These are phyloP conservation scores for Chiloscyllium plagiosum DNA, from an alignment of 2,113 vertebrate species.

Conservation along the genomic window DNA sequence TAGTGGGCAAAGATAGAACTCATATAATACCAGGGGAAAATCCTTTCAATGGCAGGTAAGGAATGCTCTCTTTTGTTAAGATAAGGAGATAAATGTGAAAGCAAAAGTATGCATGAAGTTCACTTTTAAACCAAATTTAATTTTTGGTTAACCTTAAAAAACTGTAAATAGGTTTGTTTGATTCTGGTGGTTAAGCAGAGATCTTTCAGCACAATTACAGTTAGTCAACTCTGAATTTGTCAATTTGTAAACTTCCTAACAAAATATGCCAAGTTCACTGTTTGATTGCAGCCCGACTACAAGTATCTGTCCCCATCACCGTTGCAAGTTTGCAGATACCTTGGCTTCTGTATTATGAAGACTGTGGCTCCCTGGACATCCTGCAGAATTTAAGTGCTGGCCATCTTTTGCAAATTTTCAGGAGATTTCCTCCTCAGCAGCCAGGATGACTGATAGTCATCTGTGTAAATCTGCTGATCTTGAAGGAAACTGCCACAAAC, in stretches of 20 bases:
- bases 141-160: background rate
- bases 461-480: background rate
- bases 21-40: slow-evolving; percentile 94
- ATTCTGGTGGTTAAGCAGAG: background rate
- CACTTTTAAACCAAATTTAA: background rate
- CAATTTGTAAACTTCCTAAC: background rate
- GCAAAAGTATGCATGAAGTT: background rate
- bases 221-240: background rate
- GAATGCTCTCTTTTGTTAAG: background rate
- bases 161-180: background rate
- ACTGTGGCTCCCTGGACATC: background rate
- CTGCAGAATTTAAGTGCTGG: background rate
- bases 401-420: background rate
- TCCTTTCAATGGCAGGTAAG: slow-evolving; percentile 92
- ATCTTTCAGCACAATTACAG: background rate
- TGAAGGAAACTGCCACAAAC: background rate
- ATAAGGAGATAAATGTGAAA: background rate
- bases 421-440: background rate
- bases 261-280: background rate
- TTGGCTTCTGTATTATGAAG: background rate
- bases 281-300: background rate
- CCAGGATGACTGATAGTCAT: background rate
- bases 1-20: slow-evolving; percentile 91
- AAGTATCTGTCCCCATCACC: background rate
- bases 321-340: background rate